These are phyloP conservation scores for Gandaritis pyraliata DNA, from an alignment of 2,888 invertebrate genomes.

Conservation along the genomic window DNA sequence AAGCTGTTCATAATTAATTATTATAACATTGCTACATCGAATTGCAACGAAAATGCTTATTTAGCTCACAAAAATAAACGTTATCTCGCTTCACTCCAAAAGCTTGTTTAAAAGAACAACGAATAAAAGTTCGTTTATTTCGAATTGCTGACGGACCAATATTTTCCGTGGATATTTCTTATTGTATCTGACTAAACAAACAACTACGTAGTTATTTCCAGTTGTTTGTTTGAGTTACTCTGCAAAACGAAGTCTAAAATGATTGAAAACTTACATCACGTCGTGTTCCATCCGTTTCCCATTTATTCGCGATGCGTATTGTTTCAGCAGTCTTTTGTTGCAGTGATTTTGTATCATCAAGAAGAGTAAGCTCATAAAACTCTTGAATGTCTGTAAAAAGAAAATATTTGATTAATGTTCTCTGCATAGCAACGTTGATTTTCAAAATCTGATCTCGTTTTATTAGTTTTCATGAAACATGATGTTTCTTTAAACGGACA, in stretches of 20 bases:
- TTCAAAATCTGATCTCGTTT: no score
- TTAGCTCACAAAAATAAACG: slow-evolving; percentile 10
- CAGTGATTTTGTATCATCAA: slow-evolving; percentile 97
- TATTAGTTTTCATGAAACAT: no score
- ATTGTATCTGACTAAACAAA: slow-evolving; percentile 9
- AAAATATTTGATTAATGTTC: not conserved
- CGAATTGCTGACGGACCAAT: slow-evolving; percentile 30
- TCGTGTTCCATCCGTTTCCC: slow-evolving; percentile 88
- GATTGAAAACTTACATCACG: slow-evolving; percentile 67
- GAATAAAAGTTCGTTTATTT: slow-evolving; percentile 32
- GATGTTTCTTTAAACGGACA: slow-evolving; percentile 39
- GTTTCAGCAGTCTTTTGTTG: slow-evolving; percentile 98
- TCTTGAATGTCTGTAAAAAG: slow-evolving; percentile 95
- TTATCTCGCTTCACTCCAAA: slow-evolving; percentile 1
- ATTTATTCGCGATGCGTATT: slow-evolving; percentile 96
- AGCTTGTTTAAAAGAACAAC: slow-evolving; percentile 28
- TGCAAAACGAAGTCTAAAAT: not conserved
- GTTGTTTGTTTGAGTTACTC: not conserved
- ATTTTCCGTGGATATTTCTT: slow-evolving; percentile 20
- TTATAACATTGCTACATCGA: no score
- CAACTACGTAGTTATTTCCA: not conserved
- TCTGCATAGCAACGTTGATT: no score
- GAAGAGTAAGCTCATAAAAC: slow-evolving; percentile 98
- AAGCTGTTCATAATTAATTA: no score
- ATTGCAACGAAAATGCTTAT: not conserved